A percentile compares a stretch with the other conserved stretches of the same genome.
Evolutionary conservation across 2,888 invertebrate genomes (phyloP).

Genomic region (Drosophila anomelani): DNA sequence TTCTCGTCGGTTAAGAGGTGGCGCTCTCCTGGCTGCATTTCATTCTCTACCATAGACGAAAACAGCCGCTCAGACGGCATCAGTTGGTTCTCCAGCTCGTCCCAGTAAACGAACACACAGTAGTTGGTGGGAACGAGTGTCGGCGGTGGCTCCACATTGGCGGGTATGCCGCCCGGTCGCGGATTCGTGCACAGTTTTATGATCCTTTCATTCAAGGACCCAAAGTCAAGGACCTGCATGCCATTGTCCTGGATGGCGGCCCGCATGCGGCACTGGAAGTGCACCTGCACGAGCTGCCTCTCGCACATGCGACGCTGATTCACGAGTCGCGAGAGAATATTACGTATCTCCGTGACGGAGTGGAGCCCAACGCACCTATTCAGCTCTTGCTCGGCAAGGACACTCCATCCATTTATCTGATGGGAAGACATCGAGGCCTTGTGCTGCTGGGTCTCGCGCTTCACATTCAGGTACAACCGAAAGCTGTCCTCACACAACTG

Average conservation of each 20-base stretch:
- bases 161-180: constrained; percentile 76
- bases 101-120: constrained; percentile 87
- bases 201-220: constrained; percentile 57
- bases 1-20: neutral
- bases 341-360: constrained; percentile 81
- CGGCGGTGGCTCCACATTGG: constrained; percentile 87
- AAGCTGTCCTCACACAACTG: constrained; percentile 91
- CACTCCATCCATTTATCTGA: constrained; percentile 88
- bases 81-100: constrained; percentile 84
- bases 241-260: constrained; percentile 43
- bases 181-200: constrained; percentile 4
- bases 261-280: constrained; percentile 24
- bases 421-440: constrained; percentile 88
- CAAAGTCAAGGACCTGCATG: constrained; percentile 31
- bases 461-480: constrained; percentile 90
- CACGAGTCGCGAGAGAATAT: constrained; percentile 11
- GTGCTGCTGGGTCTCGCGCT: constrained; percentile 90
- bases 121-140: constrained; percentile 91
- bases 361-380: constrained; percentile 86
- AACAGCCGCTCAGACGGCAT: too few species aligned
- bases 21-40: neutral
- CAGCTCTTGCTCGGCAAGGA: constrained; percentile 86
- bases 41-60: neutral
- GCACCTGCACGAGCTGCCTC: constrained; percentile 11
- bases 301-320: constrained; percentile 6